Conservation (phyloP, 1,140 invertebrate species). For the Euborellia annulipes region DNA sequence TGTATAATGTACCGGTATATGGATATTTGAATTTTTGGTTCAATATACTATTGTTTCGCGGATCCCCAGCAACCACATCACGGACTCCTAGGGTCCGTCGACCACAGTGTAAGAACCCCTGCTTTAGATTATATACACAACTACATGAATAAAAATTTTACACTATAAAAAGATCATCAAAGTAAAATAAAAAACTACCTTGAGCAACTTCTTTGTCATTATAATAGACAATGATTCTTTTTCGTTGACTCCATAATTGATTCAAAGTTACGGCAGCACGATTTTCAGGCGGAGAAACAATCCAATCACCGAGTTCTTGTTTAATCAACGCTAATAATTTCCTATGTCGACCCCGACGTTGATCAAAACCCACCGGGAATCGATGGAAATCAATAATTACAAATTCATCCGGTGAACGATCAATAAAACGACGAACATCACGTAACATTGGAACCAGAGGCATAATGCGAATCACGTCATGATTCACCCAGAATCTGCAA, state of each 20-base stretch:
- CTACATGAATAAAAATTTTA: no score
- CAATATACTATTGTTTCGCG: no score
- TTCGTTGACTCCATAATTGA: constrained; percentile 40
- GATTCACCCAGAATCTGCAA: constrained; percentile 56
- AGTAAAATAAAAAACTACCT: constrained; percentile 30
- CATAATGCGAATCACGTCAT: constrained; percentile 45
- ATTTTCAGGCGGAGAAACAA: constrained; percentile 33
- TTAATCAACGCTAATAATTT: constrained; percentile 40
- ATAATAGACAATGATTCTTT: constrained; percentile 47
- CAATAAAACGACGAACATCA: constrained; percentile 44
- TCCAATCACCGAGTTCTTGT: constrained; percentile 38
- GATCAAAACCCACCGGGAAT: constrained; percentile 50
- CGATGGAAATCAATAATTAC: constrained; percentile 49
- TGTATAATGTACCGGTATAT: no score
- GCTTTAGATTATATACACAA: no score
- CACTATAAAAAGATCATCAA: no score
- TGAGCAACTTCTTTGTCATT: constrained; percentile 35
- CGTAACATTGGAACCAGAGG: constrained; percentile 41
- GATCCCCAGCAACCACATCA: no score
- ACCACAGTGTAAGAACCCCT: no score
- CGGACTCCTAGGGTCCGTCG: no score
- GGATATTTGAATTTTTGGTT: no score
- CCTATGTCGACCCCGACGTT: constrained; percentile 33
- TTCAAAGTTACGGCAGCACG: constrained; percentile 33
- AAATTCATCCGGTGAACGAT: constrained; percentile 42